Conservation (phyloP, 2,797 vertebrate species). For the Poliocrania exsul region DNA sequence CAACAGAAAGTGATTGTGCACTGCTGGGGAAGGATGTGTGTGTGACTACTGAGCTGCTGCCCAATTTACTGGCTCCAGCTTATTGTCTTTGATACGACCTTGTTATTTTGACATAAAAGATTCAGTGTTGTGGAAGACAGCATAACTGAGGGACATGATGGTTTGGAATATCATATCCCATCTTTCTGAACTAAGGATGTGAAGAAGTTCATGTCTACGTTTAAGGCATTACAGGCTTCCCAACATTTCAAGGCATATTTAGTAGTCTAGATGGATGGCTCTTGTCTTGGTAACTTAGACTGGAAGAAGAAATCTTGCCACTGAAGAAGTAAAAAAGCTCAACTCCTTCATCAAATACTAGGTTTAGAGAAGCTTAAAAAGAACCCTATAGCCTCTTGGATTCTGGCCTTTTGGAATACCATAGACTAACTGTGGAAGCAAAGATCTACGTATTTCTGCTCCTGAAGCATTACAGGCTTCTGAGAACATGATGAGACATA, state of each 20-base stretch:
- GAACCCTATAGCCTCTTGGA: neutral
- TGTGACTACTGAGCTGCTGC: neutral
- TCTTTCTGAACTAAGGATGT: neutral
- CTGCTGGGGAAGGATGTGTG: neutral
- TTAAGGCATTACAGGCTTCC: neutral
- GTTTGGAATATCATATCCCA: neutral
- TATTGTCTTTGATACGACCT: neutral
- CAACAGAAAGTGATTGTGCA: neutral
- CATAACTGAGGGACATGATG: neutral
- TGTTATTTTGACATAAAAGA: neutral
- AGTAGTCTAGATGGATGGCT: neutral
- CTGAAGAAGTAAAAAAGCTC: neutral
- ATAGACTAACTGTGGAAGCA: neutral
- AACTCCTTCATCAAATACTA: neutral
- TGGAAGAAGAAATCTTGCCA: neutral
- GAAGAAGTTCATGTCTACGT: fast-evolving
- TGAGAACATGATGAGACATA: fast-evolving
- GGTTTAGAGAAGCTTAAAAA: neutral
- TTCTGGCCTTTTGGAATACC: neutral
- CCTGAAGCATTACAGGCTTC: neutral
- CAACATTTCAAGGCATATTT: neutral
- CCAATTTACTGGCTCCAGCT: neutral
- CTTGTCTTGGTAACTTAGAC: neutral
- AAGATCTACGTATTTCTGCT: neutral
- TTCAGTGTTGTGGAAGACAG: neutral